Base-by-base conservation (phyloP, 53 echinoderm and acorn worm species). In the Patiria pectinifera region DNA sequence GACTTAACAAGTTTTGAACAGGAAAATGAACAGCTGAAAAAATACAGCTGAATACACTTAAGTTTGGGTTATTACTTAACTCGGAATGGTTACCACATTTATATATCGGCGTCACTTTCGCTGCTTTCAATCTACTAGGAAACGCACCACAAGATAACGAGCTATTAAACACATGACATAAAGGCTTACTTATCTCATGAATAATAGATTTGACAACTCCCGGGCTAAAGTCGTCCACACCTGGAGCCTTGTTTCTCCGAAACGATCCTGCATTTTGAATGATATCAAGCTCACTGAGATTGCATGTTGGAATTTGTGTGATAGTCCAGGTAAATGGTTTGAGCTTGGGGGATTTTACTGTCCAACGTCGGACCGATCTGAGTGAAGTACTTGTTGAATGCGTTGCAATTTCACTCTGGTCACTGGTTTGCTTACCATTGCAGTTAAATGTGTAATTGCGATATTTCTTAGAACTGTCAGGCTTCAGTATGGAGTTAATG, bases 161-260 rank as follows among this genome's bases (percentile, higher is more conserved):
- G 4, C 47, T 48, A 78, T 89, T 89, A n/a, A 59, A 87, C 22
- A 89, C 58, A 62, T 89, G 89, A 89, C 89, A 89, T 11, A 78
- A 23, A 45, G 89, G 89, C n/a, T 21, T n/a, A 79, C 25, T 25
- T 0, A 89, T 89, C 13, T 61, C 25, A 60, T 24, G 4, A 62
- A 77, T 77, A 12, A 89, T 35, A 78, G 77, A 78, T 77, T 89
- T 89, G 15, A 89, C 35, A 0, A 79, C 35, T 43, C 80, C 62
- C 8, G 78, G 60, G 5, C 58, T 59, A 43, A 78, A 44, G 35
- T 49, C 79, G 24, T 89, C 78, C 47, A 78, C n/a, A 58, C 89
- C 91, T 19, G 91, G 91, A 14, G 91, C 14, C 82, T 91, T 91
- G 24, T 91, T 91, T 12, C 81, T 91, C 25, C 81, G 10, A 48